Conservation (phyloP, 2,113 vertebrate species). For the Plecotus auritus region DNA sequence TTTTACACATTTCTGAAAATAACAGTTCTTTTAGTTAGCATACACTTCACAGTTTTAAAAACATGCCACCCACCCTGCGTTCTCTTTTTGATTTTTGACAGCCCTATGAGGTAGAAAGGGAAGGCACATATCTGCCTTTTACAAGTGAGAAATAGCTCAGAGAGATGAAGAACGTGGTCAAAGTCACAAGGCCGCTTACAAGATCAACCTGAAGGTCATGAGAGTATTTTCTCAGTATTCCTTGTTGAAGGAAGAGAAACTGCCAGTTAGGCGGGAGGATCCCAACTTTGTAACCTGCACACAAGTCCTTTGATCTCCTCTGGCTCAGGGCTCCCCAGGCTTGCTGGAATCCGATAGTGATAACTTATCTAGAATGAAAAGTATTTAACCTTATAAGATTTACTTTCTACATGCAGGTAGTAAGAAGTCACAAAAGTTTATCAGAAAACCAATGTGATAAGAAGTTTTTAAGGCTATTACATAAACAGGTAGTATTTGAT, state of each 20-base stretch:
- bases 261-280: not conserved
- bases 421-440: constrained; percentile 5
- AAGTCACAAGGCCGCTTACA: not conserved
- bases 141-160: not conserved
- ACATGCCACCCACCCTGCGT: not conserved
- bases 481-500: not conserved
- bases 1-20: constrained; percentile 22
- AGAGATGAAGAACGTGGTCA: constrained; percentile 6
- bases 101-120: not conserved
- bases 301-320: not conserved
- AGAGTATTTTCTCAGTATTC: not conserved
- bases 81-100: not conserved
- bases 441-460: not conserved
- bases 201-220: not conserved
- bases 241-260: constrained; percentile 3
- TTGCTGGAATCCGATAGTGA: not conserved
- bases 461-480: constrained; percentile 23
- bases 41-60: not conserved
- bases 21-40: not conserved
- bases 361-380: not conserved
- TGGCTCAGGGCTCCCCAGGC: not conserved
- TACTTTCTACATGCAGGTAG: not conserved
- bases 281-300: not conserved
- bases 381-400: not conserved
- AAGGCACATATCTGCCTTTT: not conserved